Evolutionary conservation across 1,140 invertebrate species (phyloP), one percentile per base, ranked within the genome.

Genomic region (Aricia agestis): DNA sequence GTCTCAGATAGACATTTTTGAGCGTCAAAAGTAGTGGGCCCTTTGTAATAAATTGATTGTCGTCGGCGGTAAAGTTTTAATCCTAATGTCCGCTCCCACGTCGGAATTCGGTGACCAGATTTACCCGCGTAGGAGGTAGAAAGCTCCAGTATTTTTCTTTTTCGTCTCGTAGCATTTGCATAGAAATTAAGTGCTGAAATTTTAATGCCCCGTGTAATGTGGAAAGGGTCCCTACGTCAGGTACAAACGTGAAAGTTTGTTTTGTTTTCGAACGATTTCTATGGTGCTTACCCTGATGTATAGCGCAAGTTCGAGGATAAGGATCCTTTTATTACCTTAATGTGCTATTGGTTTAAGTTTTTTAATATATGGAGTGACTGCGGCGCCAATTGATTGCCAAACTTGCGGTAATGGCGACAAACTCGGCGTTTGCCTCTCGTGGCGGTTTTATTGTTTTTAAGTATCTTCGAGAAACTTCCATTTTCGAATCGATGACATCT

Each of bases 231-330:
- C 45, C 36, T 36, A 36, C 36, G 9, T 6, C 67, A 68, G 25
- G 25, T 69, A 69, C 52, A 32, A 57, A 58, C 18, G 6, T 19
- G 59, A n/a, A 68, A 68, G 52, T 59, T 68, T 68, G 59, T 73
- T 76, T 76, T 76, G 75, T 74, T 76, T 74, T 76, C 75, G 71
- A 76, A 76, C 75, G 73, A 74, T 76, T 76, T 72, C 71, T 61
- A 70, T 72, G 66, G 71, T 61, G 72, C 75, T 77, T 74, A 74
- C 73, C 67, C 68, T 76, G 75, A 77, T 74, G 74, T 69, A 77
- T 73, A 74, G 75, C 66, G 11, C 58, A 77, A 77, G 75, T 77
- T 77, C 6, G 63, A 19, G 69, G 73, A 71, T 77, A 72, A 74
- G 72, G 66, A 72, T 76, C 45, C 73, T 68, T 73, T 77, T 77